A percentile compares a stretch with the other conserved stretches of the same genome.
These are phyloP conservation scores for Zosterops borbonicus DNA, from an alignment of 2,113 vertebrate genomes.

Conservation along the genomic window DNA sequence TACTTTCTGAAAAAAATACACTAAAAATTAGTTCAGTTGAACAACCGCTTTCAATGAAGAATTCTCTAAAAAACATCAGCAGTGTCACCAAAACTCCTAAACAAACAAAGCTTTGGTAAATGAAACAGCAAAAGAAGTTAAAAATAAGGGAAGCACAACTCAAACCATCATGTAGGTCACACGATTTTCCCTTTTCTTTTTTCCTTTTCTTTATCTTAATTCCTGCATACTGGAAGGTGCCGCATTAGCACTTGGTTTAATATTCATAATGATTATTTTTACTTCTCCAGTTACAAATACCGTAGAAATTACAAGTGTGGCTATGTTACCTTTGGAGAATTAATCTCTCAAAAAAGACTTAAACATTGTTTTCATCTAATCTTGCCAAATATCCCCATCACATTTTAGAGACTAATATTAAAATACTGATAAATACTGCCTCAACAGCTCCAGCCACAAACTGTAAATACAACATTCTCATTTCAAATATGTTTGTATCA, in stretches of 20 bases:
- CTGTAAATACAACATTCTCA: not conserved
- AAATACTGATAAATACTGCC: not conserved
- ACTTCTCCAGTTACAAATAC: not conserved
- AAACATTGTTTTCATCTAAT: accelerated
- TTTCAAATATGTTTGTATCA: not conserved
- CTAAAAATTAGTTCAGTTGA: not conserved
- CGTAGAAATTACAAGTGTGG: not conserved
- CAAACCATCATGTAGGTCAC: not conserved
- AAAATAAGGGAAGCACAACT: not conserved
- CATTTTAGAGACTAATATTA: not conserved
- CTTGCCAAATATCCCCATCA: not conserved
- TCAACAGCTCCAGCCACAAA: not conserved
- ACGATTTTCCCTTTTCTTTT: too few relatives aligned
- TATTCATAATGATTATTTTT: not conserved
- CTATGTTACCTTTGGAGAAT: not conserved
- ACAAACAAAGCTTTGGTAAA: not conserved
- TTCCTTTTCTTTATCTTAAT: not conserved
- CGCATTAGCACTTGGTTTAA: not conserved
- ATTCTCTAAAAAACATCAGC: not conserved
- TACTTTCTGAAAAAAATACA: not conserved
- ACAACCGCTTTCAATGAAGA: not conserved
- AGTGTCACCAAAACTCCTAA: not conserved
- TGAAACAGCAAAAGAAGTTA: not conserved
- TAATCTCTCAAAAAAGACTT: not conserved
- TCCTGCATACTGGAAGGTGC: not conserved